Percentiles rank a stretch among this genome's conserved stretches.
Conservation (phyloP, 1,140 invertebrate genomes). For the Saxidomus purpurata region DNA sequence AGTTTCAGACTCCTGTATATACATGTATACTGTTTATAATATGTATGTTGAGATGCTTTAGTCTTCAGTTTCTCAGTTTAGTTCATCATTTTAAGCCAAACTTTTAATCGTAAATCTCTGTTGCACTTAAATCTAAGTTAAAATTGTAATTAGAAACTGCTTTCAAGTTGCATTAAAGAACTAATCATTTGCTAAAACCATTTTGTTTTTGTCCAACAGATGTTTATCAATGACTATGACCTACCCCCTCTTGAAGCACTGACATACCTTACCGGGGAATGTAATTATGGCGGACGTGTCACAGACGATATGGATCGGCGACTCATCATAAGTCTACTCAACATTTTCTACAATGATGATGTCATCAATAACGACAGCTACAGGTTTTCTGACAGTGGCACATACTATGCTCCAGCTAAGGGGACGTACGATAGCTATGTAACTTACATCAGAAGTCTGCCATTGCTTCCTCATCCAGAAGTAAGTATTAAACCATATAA, state of each 20-base stretch:
- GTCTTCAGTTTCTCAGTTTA: too few relatives aligned
- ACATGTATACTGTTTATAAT: too few relatives aligned
- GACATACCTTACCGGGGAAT: slow-evolving; percentile 85
- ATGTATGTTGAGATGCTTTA: too few relatives aligned
- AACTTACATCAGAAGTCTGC: slow-evolving; percentile 91
- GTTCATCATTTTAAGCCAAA: too few relatives aligned
- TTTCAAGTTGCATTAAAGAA: too few relatives aligned
- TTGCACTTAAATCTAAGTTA: too few relatives aligned
- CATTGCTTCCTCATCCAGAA: slow-evolving; percentile 86
- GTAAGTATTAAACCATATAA: slow-evolving; percentile 73
- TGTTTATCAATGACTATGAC: slow-evolving; percentile 86
- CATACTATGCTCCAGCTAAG: slow-evolving; percentile 91
- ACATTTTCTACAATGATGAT: slow-evolving; percentile 84
- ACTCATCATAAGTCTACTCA: slow-evolving; percentile 84
- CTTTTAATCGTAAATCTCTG: too few relatives aligned
- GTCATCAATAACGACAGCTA: slow-evolving; percentile 88
- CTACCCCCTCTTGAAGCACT: slow-evolving; percentile 84
- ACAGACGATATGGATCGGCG: slow-evolving; percentile 86
- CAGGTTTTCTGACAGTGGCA: slow-evolving; percentile 88
- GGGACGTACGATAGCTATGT: slow-evolving; percentile 91
- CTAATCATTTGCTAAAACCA: too few relatives aligned
- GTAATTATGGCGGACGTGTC: slow-evolving; percentile 86
- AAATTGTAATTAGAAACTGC: too few relatives aligned
- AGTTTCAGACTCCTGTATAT: too few relatives aligned
- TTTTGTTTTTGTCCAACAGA: slow-evolving; percentile 76